These are phyloP conservation scores for Urocynchramus pylzowi DNA, from an alignment of 2,113 vertebrate genomes.

Conservation along the genomic window DNA sequence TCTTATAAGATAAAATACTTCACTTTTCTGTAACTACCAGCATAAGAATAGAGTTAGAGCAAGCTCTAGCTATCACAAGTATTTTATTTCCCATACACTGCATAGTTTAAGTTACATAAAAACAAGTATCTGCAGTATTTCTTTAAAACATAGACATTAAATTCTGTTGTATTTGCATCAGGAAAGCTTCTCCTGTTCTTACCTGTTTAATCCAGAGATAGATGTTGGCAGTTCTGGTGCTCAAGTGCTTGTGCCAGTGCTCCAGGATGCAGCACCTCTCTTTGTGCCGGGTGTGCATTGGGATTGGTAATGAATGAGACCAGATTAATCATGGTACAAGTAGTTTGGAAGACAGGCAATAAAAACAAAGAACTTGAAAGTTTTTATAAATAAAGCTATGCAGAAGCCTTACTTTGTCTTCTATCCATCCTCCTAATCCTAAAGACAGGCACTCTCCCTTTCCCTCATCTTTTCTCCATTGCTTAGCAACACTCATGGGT, in stretches of 20 bases:
- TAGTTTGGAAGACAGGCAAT: not conserved
- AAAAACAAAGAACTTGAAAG: not conserved
- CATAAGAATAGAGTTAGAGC: not conserved
- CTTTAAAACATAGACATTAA: not conserved
- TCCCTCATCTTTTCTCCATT: slow-evolving; percentile 23
- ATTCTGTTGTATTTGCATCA: not conserved
- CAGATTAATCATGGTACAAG: not conserved
- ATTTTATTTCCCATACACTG: not conserved
- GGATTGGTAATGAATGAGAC: not conserved
- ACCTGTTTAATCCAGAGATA: slow-evolving; percentile 36
- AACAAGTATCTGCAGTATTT: not conserved
- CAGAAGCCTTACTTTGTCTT: not conserved
- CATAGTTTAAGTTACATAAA: not conserved
- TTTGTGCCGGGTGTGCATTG: not conserved
- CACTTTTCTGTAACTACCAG: not conserved
- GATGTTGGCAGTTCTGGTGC: slow-evolving; percentile 12
- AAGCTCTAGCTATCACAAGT: not conserved
- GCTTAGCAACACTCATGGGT: slow-evolving; percentile 71
- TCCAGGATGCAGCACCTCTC: not conserved
- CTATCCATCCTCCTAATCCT: not conserved
- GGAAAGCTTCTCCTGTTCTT: not conserved
- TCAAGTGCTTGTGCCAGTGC: not conserved
- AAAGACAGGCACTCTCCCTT: slow-evolving; percentile 20
- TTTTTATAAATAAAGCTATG: not conserved
- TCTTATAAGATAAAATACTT: not conserved